Conservation (phyloP, 2,888 invertebrate species). For the Lycophotia porphyrea region DNA sequence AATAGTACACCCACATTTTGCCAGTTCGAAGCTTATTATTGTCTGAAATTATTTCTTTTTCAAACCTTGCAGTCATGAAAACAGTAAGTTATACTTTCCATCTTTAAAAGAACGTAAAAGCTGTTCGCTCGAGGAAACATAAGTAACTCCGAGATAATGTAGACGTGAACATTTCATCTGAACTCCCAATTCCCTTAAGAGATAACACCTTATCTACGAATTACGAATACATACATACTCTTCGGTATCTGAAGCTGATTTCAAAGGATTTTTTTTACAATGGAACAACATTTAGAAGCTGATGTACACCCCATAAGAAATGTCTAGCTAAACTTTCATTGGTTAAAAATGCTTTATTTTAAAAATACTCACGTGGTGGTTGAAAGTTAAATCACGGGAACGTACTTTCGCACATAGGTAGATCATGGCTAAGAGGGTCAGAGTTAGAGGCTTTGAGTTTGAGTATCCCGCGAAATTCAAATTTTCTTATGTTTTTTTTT, state of each 20-base stretch:
- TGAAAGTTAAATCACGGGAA: no score
- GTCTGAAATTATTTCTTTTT: background rate
- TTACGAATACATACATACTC: conserved; percentile 29
- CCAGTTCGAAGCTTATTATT: background rate
- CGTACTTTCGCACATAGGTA: no score
- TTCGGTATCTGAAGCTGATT: conserved; percentile 25
- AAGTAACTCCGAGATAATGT: conserved; percentile 39
- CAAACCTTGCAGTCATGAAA: background rate
- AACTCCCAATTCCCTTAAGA: conserved; percentile 47
- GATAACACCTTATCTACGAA: conserved; percentile 45
- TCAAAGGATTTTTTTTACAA: background rate
- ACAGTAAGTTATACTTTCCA: conserved; percentile 20
- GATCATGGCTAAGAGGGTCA: background rate
- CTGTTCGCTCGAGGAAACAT: conserved; percentile 13
- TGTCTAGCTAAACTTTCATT: background rate
- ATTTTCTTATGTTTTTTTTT: background rate
- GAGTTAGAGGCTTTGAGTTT: no score
- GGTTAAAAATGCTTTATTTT: background rate
- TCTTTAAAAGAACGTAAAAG: conserved; percentile 27
- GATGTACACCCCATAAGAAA: background rate
- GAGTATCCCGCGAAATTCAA: no score
- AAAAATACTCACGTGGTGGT: no score
- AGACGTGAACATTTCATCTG: conserved; percentile 50
- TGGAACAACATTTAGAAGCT: background rate
- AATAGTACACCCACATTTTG: no score